phyloP scores from a whole-genome alignment of 2,797 vertebrate species.

The Spheniscus humboldti region DNA sequence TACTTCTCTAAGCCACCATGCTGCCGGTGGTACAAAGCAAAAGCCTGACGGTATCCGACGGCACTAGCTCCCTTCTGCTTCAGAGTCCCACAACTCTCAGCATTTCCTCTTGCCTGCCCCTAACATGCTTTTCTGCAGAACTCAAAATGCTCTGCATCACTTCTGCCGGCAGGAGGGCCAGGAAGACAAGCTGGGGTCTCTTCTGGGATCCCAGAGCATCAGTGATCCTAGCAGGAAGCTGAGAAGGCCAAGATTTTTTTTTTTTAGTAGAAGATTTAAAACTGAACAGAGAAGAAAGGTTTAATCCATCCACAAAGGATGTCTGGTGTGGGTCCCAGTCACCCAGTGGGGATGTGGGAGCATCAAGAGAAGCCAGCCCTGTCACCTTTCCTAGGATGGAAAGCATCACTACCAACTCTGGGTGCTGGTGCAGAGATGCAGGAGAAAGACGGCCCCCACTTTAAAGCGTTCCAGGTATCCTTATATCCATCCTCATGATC shows the following conservation, averaged over 20 bases:
- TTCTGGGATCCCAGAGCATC: neutral
- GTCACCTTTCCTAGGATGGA: neutral
- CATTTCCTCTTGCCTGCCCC: neutral
- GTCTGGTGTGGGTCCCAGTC: neutral
- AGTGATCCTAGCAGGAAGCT: neutral
- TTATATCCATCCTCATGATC: neutral
- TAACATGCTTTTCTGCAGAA: neutral
- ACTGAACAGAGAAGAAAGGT: neutral
- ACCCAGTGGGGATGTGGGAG: neutral
- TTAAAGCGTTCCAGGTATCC: neutral
- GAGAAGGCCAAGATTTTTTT: neutral
- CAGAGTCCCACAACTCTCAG: neutral
- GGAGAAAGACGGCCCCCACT: neutral
- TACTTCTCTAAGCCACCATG: neutral
- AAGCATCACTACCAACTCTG: neutral
- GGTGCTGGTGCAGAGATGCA: neutral
- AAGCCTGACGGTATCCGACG: fast-evolving
- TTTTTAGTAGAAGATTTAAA: neutral
- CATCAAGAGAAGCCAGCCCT: neutral
- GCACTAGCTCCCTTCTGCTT: neutral
- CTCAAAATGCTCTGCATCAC: neutral
- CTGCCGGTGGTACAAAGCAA: neutral
- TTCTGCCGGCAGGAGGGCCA: neutral
- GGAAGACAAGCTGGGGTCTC: neutral
- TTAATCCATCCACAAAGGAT: neutral